These are phyloP conservation scores for Lepidurus packardi DNA, from an alignment of 1,140 invertebrate genomes.

Conservation along the genomic window DNA sequence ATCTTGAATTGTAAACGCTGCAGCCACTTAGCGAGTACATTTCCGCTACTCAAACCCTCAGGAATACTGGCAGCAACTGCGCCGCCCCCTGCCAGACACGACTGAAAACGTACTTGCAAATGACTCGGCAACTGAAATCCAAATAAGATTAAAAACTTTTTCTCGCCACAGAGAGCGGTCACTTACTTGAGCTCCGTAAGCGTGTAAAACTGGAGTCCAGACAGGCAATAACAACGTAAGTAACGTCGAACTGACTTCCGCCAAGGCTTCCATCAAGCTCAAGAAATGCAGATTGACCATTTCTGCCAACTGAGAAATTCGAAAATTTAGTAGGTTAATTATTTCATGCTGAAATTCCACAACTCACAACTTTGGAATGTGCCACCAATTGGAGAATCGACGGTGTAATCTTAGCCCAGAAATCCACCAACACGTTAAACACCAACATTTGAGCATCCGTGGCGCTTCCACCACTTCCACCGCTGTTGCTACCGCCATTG, in stretches of 20 bases:
- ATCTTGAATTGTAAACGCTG: conserved; percentile 95
- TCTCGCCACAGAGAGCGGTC: conserved; percentile 2
- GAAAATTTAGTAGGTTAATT: background rate
- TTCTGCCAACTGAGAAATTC: conserved; percentile 73
- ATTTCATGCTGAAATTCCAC: background rate
- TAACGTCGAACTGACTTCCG: conserved; percentile 91
- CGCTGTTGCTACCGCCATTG: conserved; percentile 38
- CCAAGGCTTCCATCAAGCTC: conserved; percentile 86
- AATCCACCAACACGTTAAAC: conserved; percentile 85
- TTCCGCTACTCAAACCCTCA: conserved; percentile 33
- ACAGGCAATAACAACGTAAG: conserved; percentile 76
- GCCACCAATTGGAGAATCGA: conserved; percentile 87
- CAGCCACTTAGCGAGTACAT: conserved; percentile 57
- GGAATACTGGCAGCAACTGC: conserved; percentile 33
- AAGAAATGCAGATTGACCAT: conserved; percentile 97
- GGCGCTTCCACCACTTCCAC: conserved; percentile 43
- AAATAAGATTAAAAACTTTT: background rate
- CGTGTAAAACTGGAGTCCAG: conserved; percentile 86
- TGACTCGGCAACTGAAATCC: conserved; percentile 74
- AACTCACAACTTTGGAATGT: conserved; percentile 81
- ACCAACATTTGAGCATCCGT: conserved; percentile 64
- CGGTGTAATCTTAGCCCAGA: conserved; percentile 97
- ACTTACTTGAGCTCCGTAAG: conserved; percentile 72
- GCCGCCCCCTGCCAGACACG: conserved; percentile 56
- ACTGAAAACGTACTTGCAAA: conserved; percentile 80